These are phyloP conservation scores for Lasioglossum figueresi DNA, from an alignment of 2,888 invertebrate genomes.

Conservation along the genomic window DNA sequence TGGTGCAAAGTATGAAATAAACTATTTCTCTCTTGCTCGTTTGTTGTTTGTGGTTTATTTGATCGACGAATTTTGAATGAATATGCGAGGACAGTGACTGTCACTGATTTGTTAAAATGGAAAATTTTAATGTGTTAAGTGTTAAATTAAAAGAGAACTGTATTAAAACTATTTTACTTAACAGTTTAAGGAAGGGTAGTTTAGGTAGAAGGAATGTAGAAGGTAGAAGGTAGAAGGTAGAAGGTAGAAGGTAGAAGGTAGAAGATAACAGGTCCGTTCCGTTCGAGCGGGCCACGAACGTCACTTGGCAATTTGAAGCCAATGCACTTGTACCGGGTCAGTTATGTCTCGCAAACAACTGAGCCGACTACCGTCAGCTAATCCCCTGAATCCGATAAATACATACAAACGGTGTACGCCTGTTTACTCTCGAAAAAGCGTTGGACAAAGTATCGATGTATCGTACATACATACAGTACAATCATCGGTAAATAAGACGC, in stretches of 20 bases:
- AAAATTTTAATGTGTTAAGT: background rate
- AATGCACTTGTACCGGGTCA: slow-evolving; percentile 63
- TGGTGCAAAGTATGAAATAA: background rate
- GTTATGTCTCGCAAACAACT: slow-evolving; percentile 49
- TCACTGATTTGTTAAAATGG: background rate
- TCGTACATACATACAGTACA: background rate
- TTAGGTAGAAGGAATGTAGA: background rate
- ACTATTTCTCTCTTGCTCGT: background rate
- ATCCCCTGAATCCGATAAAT: slow-evolving; percentile 71
- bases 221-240: background rate
- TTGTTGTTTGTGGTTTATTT: background rate
- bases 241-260: slow-evolving; percentile 29
- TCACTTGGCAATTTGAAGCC: slow-evolving; percentile 53
- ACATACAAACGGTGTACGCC: slow-evolving; percentile 60
- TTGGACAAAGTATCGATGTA: background rate
- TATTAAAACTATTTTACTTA: background rate
- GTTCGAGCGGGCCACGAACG: slow-evolving; percentile 49
- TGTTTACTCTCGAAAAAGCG: slow-evolving; percentile 20
- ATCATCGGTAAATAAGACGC: background rate
- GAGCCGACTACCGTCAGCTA: slow-evolving; percentile 32
- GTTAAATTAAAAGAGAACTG: no score
- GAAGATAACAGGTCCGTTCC: slow-evolving; percentile 39
- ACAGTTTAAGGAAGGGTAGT: background rate
- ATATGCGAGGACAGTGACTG: background rate
- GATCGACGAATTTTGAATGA: background rate